Base-by-base conservation (phyloP, 2,888 invertebrate species). In the Nudaria mundana region DNA sequence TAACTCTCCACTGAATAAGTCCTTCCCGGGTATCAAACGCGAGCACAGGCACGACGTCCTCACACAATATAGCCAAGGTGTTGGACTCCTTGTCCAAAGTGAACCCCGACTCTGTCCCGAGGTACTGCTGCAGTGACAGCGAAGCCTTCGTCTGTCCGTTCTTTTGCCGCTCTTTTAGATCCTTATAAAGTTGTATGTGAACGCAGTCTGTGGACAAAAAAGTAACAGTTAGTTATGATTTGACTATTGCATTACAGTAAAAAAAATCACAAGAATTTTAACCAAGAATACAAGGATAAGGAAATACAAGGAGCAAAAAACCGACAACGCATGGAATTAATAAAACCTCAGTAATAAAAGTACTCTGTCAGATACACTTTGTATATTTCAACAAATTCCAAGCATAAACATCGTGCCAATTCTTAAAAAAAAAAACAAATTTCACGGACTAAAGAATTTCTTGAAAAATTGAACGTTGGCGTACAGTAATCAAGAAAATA, bases 61-160 rank as follows among this genome's bases (percentile, higher is more conserved):
- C 94, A 71, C 97, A 97, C 49, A 97, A 91, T 56, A 97, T 94
- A 18, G 96, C 96, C 65, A 97, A 91, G 3, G 97, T 97, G 74
- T 97, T 94, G 31, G 95, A 94, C 86, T 97, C 97, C 80, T 96
- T 96, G 85, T 97, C 97, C 67, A 96, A 86, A 1, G 95, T 95
- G 83, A 97, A 96, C 40, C 96, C 95, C 23, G 95, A 94, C 85
- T 97, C 96, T 61, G 96, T 91, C 29, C 96, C 97, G 37, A 96
- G 91, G 86, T 94, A 97, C 73, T 95, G 95, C 76, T 97, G 95
- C 53, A 97, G 91, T 11, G 96, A 95, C 31, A 97, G 91, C 8
- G 95, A 96, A 0, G 96, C 94, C 79, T 97, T 97, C 44, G 96
- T 96, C 78, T 95, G 94, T 11, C 95, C 95, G 81, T 95, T 95